phyloP scores from a whole-genome alignment of 1,140 invertebrate species.

The Drosophila hydei region DNA sequence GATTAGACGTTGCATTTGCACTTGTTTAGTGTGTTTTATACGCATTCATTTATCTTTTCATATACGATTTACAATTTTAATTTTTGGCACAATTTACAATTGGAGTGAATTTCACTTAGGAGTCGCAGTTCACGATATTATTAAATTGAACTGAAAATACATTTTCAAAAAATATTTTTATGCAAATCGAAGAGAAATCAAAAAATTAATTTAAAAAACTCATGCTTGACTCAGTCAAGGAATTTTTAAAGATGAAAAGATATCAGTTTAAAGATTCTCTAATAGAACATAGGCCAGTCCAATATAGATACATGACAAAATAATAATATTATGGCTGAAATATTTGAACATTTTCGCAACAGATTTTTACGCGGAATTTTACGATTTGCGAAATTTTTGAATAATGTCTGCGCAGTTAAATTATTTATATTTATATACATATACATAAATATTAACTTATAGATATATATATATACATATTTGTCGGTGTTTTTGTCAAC shows the following conservation, averaged over 20 bases:
- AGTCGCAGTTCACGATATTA: slow-evolving; percentile 28
- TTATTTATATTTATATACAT: neutral
- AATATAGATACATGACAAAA: neutral
- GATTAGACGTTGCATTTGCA: slow-evolving; percentile 37
- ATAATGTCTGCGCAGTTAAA: slow-evolving; percentile 44
- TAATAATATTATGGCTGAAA: neutral
- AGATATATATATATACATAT: neutral
- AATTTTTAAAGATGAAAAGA: neutral
- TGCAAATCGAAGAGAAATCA: neutral
- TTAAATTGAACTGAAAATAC: slow-evolving; percentile 19
- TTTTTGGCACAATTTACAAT: slow-evolving; percentile 62
- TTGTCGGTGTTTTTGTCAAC: slow-evolving; percentile 3
- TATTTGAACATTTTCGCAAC: slow-evolving; percentile 34
- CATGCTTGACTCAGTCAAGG: neutral
- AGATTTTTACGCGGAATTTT: slow-evolving; percentile 40
- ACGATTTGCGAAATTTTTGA: slow-evolving; percentile 39
- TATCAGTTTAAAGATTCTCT: too few relatives aligned
- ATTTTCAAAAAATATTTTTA: neutral
- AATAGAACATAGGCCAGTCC: too few relatives aligned
- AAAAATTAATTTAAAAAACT: slow-evolving; percentile 3
- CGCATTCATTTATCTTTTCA: slow-evolving; percentile 27
- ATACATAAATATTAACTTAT: neutral
- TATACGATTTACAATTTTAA: slow-evolving; percentile 23
- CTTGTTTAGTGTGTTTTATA: slow-evolving; percentile 41
- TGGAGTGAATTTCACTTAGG: slow-evolving; percentile 34